A percentile compares a stretch with the other conserved stretches of the same genome.
Evolutionary conservation across 2,797 vertebrate species (phyloP).

Genomic region (Sciurus vulgaris): DNA sequence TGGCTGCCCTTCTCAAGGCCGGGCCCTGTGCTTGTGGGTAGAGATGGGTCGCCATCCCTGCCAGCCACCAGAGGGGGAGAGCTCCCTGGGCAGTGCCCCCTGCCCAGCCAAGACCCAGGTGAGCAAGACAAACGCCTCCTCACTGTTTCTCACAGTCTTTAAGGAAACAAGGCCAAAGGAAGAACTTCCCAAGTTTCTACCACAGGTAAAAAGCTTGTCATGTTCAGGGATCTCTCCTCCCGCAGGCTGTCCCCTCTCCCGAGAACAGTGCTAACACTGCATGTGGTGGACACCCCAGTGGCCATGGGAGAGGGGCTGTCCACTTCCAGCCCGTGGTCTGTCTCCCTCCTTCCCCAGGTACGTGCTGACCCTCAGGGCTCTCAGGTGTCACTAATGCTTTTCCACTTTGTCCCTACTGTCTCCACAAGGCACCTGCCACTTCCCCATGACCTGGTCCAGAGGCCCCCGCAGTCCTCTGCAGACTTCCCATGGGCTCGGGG

Average conservation of each 20-base stretch:
- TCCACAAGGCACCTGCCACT: background rate
- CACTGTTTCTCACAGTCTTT: background rate
- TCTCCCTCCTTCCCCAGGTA: background rate
- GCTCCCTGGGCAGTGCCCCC: background rate
- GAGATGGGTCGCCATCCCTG: background rate
- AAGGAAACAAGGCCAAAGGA: background rate
- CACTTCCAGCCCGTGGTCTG: background rate
- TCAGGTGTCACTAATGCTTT: background rate
- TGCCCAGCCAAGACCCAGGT: background rate
- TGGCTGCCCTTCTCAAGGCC: background rate
- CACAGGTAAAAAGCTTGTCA: background rate
- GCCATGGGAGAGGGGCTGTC: background rate
- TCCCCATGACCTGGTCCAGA: background rate
- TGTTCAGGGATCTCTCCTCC: no score
- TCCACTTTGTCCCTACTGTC: background rate
- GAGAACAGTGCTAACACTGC: background rate
- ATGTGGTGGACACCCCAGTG: fast-evolving
- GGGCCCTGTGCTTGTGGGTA: background rate
- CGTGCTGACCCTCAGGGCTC: background rate
- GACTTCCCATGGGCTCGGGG: fast-evolving
- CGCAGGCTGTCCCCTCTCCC: background rate
- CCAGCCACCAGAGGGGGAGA: background rate
- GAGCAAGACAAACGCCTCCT: background rate
- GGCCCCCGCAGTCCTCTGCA: background rate
- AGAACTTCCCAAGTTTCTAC: no score